Evolutionary conservation across 2,113 vertebrate genomes (phyloP), one percentile per base, ranked within the genome.

Genomic region (Rynchops niger): DNA sequence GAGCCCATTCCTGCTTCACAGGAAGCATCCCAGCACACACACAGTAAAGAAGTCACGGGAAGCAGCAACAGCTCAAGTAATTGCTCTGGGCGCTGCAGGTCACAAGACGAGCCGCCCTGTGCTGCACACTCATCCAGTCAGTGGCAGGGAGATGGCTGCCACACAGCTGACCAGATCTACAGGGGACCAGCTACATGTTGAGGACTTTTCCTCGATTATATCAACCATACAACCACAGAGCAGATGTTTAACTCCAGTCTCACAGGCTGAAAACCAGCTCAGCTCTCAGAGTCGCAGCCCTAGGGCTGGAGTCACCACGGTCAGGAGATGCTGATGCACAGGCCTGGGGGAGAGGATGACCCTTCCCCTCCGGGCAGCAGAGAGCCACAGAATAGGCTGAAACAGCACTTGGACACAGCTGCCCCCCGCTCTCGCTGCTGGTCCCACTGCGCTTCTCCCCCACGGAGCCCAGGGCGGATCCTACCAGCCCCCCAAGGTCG

Each of bases 41-140:
- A 6, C 7, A 2, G 66, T 5, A 2, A 59, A 26, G 16, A 15
- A 90, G 30, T 43, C 50, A 93, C 6, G 15, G 74, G 82, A 93
- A 93, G 55, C 72, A 82, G 70, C 71, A 74, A 45, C 36, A 88
- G 56, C 78, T 82, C 63, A 26, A 85, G 82, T 79, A 82, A 80
- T 47, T 36, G 42, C 50, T 45, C 83, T 76, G 61, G 38, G 56
- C 9, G 2, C 36, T n/a, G 42, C 74, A 53, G 62, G 86, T 97
- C 97, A 97, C 95, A 90, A 95, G 95, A 87, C 63, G 12, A 90
- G 27, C 30, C 13, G 5, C 40, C 45, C 42, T 21, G 9, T 56
- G 55, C 65, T 52, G 40, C 11, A 29, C 32, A 18, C 49, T 43
- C 30, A 52, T 20, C 29, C 22, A 10, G 42, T 13, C 53, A 86